Base-by-base conservation (phyloP, 1,140 invertebrate genomes). In the Camponotus floridanus region DNA sequence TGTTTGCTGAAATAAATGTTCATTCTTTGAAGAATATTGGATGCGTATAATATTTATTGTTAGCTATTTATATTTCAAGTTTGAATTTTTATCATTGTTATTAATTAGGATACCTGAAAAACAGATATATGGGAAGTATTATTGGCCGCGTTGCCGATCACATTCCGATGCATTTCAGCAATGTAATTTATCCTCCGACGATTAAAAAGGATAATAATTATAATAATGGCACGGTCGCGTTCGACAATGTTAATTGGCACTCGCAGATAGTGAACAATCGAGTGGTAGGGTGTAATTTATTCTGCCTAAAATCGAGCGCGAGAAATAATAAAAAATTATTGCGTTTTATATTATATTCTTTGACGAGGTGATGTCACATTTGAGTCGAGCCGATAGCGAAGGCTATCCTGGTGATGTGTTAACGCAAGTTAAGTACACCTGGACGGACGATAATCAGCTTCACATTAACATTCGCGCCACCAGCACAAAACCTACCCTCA, bases 61-160 rank as follows among this genome's bases (percentile, higher is more conserved):
- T 13, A 11, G 1, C 33, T 8, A 3, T 31, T 80, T 55, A 26
- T 15, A 11, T 51, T 67, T 51, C 21, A 67, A 65, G 15, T 70
- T 15, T 15, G 1, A 70, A 6, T 76, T 18, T 36, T 48, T 26
- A 79, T n/a, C 26, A 39, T 64, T 86, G 31, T 31, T 86, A 61
- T 6, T 83, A 86, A 91, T 88, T 86, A 96, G 95, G 94, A 18
- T 96, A 96, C 90, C 88, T 93, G 71, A 90, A 94, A 81, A 95
- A 95, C 83, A 95, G 95, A n/a, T 97, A 96, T 89, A 96, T 97
- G 92, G 97, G 97, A 33, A 95, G 96, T 3, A 95, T 96, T 2
- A 95, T 97, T 86, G 97, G 97, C 6, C 94, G 97, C 55, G 95
- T 96, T 64, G 96, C 96, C 0, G 97, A 97, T 92, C 92, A 96